Evolutionary conservation across 2,888 invertebrate species (phyloP).

Genomic region (Scaptomyza reducta): DNA sequence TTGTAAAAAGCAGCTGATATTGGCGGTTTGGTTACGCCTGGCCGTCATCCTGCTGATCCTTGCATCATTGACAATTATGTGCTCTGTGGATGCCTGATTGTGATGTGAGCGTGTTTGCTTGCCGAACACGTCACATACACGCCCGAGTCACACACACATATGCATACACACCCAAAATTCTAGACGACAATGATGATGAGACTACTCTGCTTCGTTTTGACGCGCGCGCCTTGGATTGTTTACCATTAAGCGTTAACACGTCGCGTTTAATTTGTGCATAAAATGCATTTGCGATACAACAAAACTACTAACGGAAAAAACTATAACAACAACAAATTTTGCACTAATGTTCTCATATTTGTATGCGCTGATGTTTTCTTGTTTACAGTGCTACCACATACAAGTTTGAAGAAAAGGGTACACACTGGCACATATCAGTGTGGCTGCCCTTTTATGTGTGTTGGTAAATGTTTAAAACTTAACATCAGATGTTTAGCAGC

Average conservation of each 20-base stretch:
- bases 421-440: slow-evolving; percentile 36
- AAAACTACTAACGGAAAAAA: slow-evolving; percentile 61
- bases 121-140: slow-evolving; percentile 80
- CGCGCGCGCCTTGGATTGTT: slow-evolving; percentile 47
- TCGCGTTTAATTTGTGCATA: slow-evolving; percentile 52
- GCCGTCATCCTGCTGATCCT: slow-evolving; percentile 47
- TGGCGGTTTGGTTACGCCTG: slow-evolving; percentile 7
- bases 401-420: slow-evolving; percentile 16
- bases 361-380: slow-evolving; percentile 67
- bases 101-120: slow-evolving; percentile 47
- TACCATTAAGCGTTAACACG: slow-evolving; percentile 70
- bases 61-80: slow-evolving; percentile 16
- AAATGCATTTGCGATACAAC: slow-evolving; percentile 66
- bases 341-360: slow-evolving; percentile 77
- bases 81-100: slow-evolving; percentile 12
- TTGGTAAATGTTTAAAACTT: slow-evolving; percentile 10
- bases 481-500: slow-evolving; percentile 24
- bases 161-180: slow-evolving; percentile 76
- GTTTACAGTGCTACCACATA: slow-evolving; percentile 46
- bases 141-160: slow-evolving; percentile 60
- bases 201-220: slow-evolving; percentile 65
- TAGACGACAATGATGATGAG: slow-evolving; percentile 62
- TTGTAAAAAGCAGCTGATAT: neutral
- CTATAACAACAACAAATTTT: slow-evolving; percentile 78
- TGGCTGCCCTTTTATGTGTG: slow-evolving; percentile 24